phyloP scores from a whole-genome alignment of 2,797 vertebrate species.

The Mus caroli region DNA sequence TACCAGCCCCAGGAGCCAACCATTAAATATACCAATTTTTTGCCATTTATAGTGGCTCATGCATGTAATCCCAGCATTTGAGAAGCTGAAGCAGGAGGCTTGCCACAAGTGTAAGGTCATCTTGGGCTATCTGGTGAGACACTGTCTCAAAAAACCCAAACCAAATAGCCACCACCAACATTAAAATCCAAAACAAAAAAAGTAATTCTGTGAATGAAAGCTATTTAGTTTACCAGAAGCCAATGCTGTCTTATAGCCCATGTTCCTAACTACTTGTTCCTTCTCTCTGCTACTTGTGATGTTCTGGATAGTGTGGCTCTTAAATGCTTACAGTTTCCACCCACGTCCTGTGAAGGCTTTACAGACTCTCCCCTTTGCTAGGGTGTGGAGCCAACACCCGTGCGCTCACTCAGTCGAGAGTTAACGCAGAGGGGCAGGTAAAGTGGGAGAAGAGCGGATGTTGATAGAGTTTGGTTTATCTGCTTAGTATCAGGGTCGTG shows the following conservation, averaged over 20 bases:
- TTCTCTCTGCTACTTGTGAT: not conserved
- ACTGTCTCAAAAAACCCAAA: not conserved
- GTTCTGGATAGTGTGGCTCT: not conserved
- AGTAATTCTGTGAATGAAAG: constrained; percentile 40
- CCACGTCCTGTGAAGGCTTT: not conserved
- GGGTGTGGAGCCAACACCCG: not conserved
- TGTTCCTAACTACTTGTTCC: not conserved
- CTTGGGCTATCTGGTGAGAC: not conserved
- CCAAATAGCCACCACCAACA: not conserved
- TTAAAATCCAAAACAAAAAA: not conserved
- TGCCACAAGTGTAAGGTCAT: not conserved
- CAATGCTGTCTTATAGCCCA: not conserved
- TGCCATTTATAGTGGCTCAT: not conserved
- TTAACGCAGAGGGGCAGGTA: not conserved
- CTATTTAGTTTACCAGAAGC: constrained; percentile 40
- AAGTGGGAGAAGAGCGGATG: not conserved
- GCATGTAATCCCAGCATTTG: not conserved
- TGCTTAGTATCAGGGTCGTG: not conserved
- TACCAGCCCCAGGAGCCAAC: not conserved
- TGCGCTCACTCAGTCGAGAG: not conserved
- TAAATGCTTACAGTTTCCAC: not conserved
- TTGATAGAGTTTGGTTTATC: not conserved
- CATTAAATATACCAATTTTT: not conserved
- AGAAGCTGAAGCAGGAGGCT: not conserved
- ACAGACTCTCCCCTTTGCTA: not conserved